Conservation (phyloP, 2,888 invertebrate species). For the Rhamnusium bicolor region DNA sequence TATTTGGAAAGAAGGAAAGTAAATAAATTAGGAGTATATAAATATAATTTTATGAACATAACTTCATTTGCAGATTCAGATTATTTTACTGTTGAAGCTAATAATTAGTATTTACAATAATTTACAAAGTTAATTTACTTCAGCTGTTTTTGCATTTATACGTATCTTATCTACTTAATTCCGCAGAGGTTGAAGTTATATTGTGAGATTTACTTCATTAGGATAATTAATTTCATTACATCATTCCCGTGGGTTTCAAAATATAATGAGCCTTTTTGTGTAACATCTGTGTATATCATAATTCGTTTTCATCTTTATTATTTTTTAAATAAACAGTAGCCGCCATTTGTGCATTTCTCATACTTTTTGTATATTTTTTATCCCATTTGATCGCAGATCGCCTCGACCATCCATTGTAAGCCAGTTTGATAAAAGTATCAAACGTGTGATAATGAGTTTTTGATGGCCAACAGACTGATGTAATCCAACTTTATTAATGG, state of each 20-base stretch:
- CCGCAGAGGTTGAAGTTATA: background rate
- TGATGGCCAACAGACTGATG: slow-evolving; percentile 46
- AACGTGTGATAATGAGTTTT: slow-evolving; percentile 47
- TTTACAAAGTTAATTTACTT: background rate
- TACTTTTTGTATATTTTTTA: slow-evolving; percentile 45
- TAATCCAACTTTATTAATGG: slow-evolving; percentile 52
- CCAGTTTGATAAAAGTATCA: slow-evolving; percentile 32
- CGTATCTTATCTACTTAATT: background rate
- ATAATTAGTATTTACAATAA: background rate
- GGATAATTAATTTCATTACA: background rate
- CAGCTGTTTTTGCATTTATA: too few species aligned
- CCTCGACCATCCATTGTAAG: slow-evolving; percentile 17
- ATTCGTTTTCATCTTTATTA: slow-evolving; percentile 35
- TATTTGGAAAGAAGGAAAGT: background rate
- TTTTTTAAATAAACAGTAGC: slow-evolving; percentile 45
- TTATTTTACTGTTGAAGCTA: background rate
- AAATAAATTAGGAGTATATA: too few species aligned
- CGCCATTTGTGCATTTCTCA: slow-evolving; percentile 49
- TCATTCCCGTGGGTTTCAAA: background rate
- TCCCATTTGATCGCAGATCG: slow-evolving; percentile 39
- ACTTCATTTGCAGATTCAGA: background rate
- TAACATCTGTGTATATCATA: slow-evolving; percentile 20
- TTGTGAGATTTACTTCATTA: too few species aligned
- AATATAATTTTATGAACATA: too few species aligned
- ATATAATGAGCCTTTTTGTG: slow-evolving; percentile 15